Conservation (phyloP, 2,797 vertebrate genomes). For the Microctenopoma lineatum region DNA sequence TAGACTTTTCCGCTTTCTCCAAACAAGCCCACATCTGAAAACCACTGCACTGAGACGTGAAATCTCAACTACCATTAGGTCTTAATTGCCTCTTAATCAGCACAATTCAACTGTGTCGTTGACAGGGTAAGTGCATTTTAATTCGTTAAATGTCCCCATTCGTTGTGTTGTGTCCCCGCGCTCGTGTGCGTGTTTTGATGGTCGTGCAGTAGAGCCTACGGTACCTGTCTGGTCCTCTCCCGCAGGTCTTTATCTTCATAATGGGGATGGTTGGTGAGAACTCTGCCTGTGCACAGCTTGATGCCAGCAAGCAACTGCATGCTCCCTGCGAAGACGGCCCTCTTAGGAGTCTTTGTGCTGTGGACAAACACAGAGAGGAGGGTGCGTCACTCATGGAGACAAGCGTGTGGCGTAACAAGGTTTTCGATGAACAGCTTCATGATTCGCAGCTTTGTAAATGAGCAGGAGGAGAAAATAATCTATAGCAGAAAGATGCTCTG, state of each 20-base stretch:
- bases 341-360: constrained; percentile 90
- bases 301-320: constrained; percentile 98
- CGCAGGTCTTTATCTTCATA: constrained; percentile 94
- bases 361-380: constrained; percentile 41
- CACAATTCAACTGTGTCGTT: not conserved
- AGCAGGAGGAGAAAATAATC: not conserved
- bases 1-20: too few species aligned
- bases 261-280: constrained; percentile 97
- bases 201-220: constrained; percentile 2
- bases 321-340: constrained; percentile 96
- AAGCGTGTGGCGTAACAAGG: not conserved
- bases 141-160: constrained; percentile 9
- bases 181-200: constrained; percentile 6
- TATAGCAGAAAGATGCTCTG: not conserved
- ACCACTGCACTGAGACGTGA: too few species aligned
- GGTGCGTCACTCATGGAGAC: constrained; percentile 18
- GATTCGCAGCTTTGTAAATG: not conserved
- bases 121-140: constrained; percentile 18
- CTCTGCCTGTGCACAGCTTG: constrained; percentile 96
- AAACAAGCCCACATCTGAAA: too few species aligned
- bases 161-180: constrained; percentile 18
- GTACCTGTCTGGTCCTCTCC: constrained; percentile 94
- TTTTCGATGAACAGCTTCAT: not conserved
- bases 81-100: constrained; percentile 9
- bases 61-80: not conserved